phyloP scores from a whole-genome alignment of 2,113 vertebrate genomes.

The Pomatostomus ruficeps region DNA sequence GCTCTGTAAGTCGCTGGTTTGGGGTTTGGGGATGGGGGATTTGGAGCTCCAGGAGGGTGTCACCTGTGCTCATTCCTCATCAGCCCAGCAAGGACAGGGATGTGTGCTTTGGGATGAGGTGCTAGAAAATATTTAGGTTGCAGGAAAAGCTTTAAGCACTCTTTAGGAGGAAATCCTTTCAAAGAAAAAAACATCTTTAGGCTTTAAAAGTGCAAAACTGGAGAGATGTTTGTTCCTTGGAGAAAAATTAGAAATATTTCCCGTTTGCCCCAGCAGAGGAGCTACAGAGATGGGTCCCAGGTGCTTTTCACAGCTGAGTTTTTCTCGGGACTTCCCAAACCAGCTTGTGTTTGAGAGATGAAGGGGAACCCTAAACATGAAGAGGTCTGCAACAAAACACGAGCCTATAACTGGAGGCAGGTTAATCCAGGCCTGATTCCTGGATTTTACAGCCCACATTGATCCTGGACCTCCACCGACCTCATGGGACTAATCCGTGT shows the following conservation, averaged over 20 bases:
- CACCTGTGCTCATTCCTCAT: not conserved
- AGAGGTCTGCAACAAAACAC: not conserved
- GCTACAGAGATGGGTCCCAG: not conserved
- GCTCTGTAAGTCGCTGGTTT: not conserved
- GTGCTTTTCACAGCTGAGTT: not conserved
- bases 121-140: accelerated
- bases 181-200: not conserved
- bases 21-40: not conserved
- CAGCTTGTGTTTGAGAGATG: not conserved
- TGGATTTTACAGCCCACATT: not conserved
- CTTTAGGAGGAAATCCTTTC: not conserved
- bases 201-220: not conserved
- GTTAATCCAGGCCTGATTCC: not conserved
- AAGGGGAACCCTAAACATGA: not conserved
- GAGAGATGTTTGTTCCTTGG: not conserved
- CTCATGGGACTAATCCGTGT: not conserved
- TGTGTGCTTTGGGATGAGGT: accelerated
- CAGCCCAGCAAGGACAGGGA: accelerated
- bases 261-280: not conserved
- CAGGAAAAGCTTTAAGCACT: accelerated
- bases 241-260: not conserved
- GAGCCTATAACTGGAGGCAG: not conserved
- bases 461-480: not conserved
- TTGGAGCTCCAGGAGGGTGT: accelerated
- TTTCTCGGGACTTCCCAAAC: not conserved